A percentile compares a stretch with the other conserved stretches of the same genome.
phyloP scores from a whole-genome alignment of 2,113 vertebrate species.

The Crotalus viridis region DNA sequence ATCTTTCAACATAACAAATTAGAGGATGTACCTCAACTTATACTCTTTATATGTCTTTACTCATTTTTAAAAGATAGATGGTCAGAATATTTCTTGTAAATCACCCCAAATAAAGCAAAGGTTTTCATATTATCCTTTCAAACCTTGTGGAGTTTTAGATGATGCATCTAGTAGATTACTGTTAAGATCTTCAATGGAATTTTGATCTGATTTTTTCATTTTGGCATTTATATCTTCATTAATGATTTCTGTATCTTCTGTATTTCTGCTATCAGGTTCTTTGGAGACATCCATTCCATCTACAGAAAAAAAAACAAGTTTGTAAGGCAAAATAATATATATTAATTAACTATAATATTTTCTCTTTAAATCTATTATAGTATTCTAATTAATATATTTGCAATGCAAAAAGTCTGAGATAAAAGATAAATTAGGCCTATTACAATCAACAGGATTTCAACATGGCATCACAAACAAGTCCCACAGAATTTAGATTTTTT shows the following conservation, averaged over 20 bases:
- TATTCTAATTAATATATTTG: neutral
- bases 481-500: neutral
- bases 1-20: neutral
- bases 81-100: neutral
- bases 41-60: neutral
- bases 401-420: neutral
- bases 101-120: neutral
- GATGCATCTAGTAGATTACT: conserved; percentile 54
- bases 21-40: accelerated
- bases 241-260: conserved; percentile 36
- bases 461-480: neutral
- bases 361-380: neutral
- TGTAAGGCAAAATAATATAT: neutral
- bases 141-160: conserved; percentile 62
- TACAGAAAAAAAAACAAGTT: neutral
- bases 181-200: conserved; percentile 36
- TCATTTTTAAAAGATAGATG: neutral
- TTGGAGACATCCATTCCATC: conserved; percentile 23
- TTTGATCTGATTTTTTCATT: conserved; percentile 42
- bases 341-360: neutral
- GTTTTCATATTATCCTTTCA: conserved; percentile 25
- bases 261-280: conserved; percentile 7
- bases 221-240: conserved; percentile 48
- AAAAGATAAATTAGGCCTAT: neutral
- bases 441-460: neutral